These are phyloP conservation scores for Glaucopsyche alexis DNA, from an alignment of 2,888 invertebrate species.

Conservation along the genomic window DNA sequence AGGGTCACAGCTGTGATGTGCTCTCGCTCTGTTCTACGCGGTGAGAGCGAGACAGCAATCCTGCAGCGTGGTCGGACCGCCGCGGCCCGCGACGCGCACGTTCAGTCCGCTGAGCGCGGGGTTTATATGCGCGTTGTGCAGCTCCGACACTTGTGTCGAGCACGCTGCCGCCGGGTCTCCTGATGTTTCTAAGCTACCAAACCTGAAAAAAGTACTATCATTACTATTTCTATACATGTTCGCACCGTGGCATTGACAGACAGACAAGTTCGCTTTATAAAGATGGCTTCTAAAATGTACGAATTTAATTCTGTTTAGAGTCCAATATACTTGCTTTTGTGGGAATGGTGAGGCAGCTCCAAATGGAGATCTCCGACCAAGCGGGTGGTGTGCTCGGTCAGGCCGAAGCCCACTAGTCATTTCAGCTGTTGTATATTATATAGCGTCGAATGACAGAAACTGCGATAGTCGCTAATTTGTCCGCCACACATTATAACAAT, in stretches of 20 bases:
- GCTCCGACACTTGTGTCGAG: slow-evolving; percentile 80
- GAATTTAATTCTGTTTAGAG: too few relatives aligned
- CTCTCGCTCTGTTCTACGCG: slow-evolving; percentile 10
- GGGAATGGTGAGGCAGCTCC: too few relatives aligned
- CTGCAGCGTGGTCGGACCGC: slow-evolving; percentile 41
- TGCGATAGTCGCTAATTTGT: too few relatives aligned
- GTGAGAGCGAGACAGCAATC: slow-evolving; percentile 43
- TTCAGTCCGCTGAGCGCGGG: slow-evolving; percentile 43
- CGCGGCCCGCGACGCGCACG: slow-evolving; percentile 43
- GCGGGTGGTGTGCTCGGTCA: too few relatives aligned
- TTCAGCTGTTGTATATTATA: too few relatives aligned
- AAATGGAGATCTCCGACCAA: too few relatives aligned
- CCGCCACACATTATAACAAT: neutral
- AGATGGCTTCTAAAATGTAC: too few relatives aligned
- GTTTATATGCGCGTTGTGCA: slow-evolving; percentile 82
- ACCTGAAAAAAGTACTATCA: slow-evolving; percentile 60
- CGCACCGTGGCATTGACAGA: too few relatives aligned
- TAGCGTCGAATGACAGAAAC: too few relatives aligned
- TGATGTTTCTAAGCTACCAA: slow-evolving; percentile 72
- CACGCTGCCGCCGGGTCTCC: slow-evolving; percentile 83
- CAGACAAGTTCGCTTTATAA: too few relatives aligned
- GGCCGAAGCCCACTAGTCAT: too few relatives aligned
- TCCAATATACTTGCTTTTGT: too few relatives aligned
- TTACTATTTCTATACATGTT: neutral
- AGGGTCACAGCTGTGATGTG: slow-evolving; percentile 45